Evolutionary conservation across 30 jellyfish, hydroid and myxozoan genomes (phyloP).

Genomic region (Cassiopea andromeda): DNA sequence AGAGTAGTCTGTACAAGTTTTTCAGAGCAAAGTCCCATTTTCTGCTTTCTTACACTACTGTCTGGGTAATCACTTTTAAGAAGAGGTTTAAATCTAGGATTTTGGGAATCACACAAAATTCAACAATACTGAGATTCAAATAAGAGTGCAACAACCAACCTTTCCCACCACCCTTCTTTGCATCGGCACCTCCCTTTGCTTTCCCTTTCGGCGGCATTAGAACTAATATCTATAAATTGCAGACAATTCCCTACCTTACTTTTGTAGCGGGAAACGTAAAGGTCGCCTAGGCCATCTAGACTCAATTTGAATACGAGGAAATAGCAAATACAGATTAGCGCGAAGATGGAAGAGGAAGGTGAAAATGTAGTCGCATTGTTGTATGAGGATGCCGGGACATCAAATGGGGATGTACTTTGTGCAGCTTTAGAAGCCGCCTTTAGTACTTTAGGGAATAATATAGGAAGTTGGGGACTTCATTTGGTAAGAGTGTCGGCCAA

Average conservation of each 20-base stretch:
- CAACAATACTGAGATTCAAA: not conserved
- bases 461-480: not conserved
- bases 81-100: too few relatives aligned
- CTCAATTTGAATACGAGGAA: not conserved
- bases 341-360: not conserved
- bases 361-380: slow-evolving; percentile 11
- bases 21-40: too few relatives aligned
- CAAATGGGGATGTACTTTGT: slow-evolving; percentile 51
- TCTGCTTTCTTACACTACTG: too few relatives aligned
- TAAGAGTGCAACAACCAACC: not conserved
- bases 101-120: too few relatives aligned
- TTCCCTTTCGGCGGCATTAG: slow-evolving; percentile 50
- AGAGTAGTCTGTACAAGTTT: too few relatives aligned
- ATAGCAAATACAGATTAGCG: not conserved
- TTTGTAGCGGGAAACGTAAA: not conserved
- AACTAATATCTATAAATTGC: not conserved
- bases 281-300: not conserved
- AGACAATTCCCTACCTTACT: not conserved
- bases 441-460: not conserved
- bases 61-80: too few relatives aligned
- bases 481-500: slow-evolving; percentile 25
- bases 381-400: slow-evolving; percentile 76
- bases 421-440: slow-evolving; percentile 33
- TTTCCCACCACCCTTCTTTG: slow-evolving; percentile 65
- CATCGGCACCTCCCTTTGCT: slow-evolving; percentile 56